Percentiles rank a stretch among this genome's conserved stretches.
These are phyloP conservation scores for Saturnia japonica DNA, from an alignment of 2,888 invertebrate species.

Conservation along the genomic window DNA sequence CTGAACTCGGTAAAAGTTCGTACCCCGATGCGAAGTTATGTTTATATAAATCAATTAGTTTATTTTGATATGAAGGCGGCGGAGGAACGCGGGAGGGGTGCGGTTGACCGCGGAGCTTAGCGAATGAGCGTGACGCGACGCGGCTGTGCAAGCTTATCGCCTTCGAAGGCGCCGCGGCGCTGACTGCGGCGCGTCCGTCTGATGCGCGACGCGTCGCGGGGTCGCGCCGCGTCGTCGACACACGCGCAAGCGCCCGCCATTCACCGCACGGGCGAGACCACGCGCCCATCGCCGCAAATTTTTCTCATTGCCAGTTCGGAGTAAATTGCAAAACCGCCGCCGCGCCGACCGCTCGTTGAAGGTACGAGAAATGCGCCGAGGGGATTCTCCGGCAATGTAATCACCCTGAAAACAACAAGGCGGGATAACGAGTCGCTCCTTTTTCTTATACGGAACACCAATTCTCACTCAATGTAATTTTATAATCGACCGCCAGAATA, in stretches of 20 bases:
- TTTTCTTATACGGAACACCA: slow-evolving; percentile 50
- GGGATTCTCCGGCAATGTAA: slow-evolving; percentile 66
- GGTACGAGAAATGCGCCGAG: slow-evolving; percentile 59
- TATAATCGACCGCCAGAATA: slow-evolving; percentile 58
- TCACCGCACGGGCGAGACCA: slow-evolving; percentile 35
- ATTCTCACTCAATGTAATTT: slow-evolving; percentile 62
- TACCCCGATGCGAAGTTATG: slow-evolving; percentile 26
- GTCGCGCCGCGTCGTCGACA: slow-evolving; percentile 33
- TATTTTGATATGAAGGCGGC: slow-evolving; percentile 61
- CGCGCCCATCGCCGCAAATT: slow-evolving; percentile 60
- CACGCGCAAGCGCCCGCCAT: slow-evolving; percentile 54
- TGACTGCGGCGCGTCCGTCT: slow-evolving; percentile 47
- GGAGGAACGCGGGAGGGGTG: slow-evolving; percentile 39
- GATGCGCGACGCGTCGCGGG: slow-evolving; percentile 37
- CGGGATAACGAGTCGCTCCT: slow-evolving; percentile 61
- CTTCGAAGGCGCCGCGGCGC: slow-evolving; percentile 54
- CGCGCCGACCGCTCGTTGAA: slow-evolving; percentile 63
- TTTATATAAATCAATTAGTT: slow-evolving; percentile 69
- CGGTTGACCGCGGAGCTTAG: slow-evolving; percentile 37
- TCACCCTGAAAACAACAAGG: slow-evolving; percentile 68
- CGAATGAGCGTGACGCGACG: slow-evolving; percentile 41
- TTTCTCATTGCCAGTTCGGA: slow-evolving; percentile 69
- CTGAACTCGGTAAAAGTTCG: slow-evolving; percentile 15
- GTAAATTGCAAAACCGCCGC: slow-evolving; percentile 76
- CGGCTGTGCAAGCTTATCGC: slow-evolving; percentile 48